Percentiles rank a stretch among this genome's conserved stretches.
Conservation (phyloP, 2,113 vertebrate species). For the Notothenia coriiceps region DNA sequence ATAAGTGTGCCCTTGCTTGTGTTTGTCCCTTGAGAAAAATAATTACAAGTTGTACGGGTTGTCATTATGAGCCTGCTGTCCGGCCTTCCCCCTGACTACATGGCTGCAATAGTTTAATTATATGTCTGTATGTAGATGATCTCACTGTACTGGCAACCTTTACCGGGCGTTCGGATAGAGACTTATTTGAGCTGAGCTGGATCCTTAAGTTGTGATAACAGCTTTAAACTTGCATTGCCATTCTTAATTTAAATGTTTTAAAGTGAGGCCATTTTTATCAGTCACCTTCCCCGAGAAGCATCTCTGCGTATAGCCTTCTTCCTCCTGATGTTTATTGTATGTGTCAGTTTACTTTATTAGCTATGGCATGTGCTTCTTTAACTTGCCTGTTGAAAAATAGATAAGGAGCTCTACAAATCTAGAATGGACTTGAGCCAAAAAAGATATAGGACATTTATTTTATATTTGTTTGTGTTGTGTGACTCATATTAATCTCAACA, state of each 20-base stretch:
- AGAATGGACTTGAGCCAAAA: slow-evolving; percentile 66
- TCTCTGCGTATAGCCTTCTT: background rate
- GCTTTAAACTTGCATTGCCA: slow-evolving; percentile 5
- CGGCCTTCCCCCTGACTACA: slow-evolving; percentile 71
- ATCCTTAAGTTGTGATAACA: background rate
- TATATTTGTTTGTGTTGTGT: slow-evolving; percentile 17
- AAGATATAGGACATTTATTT: background rate
- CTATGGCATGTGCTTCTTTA: slow-evolving; percentile 57
- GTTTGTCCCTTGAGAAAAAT: slow-evolving; percentile 67
- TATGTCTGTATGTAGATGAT: slow-evolving; percentile 82
- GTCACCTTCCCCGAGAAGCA: background rate
- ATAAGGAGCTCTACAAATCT: slow-evolving; percentile 46
- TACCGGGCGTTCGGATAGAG: slow-evolving; percentile 55
- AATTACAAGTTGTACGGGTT: slow-evolving; percentile 80
- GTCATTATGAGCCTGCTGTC: slow-evolving; percentile 80
- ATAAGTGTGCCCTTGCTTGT: slow-evolving; percentile 33
- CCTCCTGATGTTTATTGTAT: slow-evolving; percentile 36
- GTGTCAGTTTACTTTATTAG: slow-evolving; percentile 53
- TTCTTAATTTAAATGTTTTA: slow-evolving; percentile 22
- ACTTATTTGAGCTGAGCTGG: slow-evolving; percentile 31
- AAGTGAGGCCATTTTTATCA: slow-evolving; percentile 1
- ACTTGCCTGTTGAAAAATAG: slow-evolving; percentile 48
- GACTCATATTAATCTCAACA: slow-evolving; percentile 41
- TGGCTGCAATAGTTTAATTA: slow-evolving; percentile 82
- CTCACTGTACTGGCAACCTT: slow-evolving; percentile 79